These are phyloP conservation scores for Pterocles burchelli DNA, from an alignment of 2,113 vertebrate genomes.

Conservation along the genomic window DNA sequence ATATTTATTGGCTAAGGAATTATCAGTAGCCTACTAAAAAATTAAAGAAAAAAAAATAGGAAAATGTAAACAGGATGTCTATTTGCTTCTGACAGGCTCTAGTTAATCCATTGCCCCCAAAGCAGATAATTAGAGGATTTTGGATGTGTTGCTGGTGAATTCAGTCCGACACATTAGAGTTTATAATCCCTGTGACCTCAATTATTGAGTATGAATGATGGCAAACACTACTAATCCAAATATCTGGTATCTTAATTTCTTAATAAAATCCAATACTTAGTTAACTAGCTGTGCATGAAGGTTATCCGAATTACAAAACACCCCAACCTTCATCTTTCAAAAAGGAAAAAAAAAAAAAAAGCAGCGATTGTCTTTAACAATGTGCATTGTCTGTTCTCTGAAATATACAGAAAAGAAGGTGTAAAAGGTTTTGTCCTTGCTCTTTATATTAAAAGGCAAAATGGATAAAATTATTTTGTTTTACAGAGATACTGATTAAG, in stretches of 20 bases:
- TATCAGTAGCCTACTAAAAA: neutral
- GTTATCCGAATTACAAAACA: constrained; percentile 65
- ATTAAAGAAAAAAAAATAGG: neutral
- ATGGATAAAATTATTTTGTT: neutral
- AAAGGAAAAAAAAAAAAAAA: neutral
- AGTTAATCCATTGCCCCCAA: constrained; percentile 53
- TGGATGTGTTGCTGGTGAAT: constrained; percentile 58
- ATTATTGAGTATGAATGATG: constrained; percentile 73
- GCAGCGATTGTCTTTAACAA: neutral
- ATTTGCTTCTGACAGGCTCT: neutral
- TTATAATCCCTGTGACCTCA: constrained; percentile 73
- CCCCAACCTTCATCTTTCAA: neutral
- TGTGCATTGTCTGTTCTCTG: neutral
- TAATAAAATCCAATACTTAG: constrained; percentile 59
- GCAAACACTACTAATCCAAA: constrained; percentile 72
- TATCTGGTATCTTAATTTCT: constrained; percentile 54
- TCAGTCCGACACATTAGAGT: constrained; percentile 71
- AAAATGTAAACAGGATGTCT: neutral
- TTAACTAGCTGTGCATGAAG: constrained; percentile 65
- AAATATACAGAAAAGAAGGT: neutral
- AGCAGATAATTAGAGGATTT: constrained; percentile 69
- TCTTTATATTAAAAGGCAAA: neutral
- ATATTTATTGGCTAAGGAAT: neutral
- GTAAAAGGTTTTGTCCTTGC: neutral
- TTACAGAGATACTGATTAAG: neutral